Evolutionary conservation across 2,113 vertebrate genomes (phyloP).

Genomic region (Lanius collurio): DNA sequence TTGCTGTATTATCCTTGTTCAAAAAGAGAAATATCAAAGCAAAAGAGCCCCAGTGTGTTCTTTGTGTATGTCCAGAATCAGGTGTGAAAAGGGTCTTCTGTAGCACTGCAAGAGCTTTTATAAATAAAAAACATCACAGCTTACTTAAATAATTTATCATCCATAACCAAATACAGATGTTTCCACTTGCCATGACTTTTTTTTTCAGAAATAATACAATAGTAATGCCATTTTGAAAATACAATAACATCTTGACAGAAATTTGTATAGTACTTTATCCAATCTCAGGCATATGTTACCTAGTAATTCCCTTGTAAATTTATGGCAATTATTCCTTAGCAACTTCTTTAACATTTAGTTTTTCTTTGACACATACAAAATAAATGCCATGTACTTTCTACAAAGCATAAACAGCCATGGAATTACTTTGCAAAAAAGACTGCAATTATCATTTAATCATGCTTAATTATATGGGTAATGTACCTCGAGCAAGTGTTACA

Average conservation of each 20-base stretch:
- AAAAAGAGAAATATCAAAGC: background rate
- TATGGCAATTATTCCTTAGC: constrained; percentile 30
- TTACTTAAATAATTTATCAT: background rate
- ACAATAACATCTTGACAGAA: background rate
- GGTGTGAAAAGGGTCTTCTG: background rate
- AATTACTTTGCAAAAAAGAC: constrained; percentile 43
- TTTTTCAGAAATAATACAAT: background rate
- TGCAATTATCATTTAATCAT: constrained; percentile 65
- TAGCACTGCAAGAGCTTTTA: background rate
- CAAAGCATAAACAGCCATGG: constrained; percentile 45
- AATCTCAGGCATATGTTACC: background rate
- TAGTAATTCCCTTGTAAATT: constrained; percentile 26
- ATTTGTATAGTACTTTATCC: background rate
- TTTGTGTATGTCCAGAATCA: background rate
- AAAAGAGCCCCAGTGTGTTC: background rate
- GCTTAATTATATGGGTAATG: constrained; percentile 67
- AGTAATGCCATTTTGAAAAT: background rate
- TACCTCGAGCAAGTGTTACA: constrained; percentile 55
- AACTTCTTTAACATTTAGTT: constrained; percentile 31
- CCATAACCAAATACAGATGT: background rate
- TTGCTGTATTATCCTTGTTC: background rate
- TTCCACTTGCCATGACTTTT: background rate
- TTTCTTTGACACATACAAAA: constrained; percentile 42
- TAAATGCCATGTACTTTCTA: constrained; percentile 10
- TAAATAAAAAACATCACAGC: background rate